Percentiles rank a stretch among this genome's conserved stretches.
Conservation (phyloP, 2,797 vertebrate species). For the Sebastes oblongus region DNA sequence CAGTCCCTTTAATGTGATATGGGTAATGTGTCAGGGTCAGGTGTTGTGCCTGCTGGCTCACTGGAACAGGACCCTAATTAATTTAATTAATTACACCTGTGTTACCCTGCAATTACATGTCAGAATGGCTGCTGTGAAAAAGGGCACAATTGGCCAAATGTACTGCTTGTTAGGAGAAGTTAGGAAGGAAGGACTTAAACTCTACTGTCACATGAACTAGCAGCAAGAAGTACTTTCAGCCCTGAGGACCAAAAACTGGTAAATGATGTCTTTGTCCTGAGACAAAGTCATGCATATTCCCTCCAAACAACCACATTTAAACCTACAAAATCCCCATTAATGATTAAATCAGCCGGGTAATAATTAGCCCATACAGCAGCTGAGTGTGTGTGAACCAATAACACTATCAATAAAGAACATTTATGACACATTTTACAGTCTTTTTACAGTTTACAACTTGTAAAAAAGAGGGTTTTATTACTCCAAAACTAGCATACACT, state of each 20-base stretch:
- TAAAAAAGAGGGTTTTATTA: neutral
- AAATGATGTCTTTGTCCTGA: constrained; percentile 19
- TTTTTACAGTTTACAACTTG: neutral
- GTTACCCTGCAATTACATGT: no score
- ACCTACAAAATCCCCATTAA: neutral
- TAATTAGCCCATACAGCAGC: neutral
- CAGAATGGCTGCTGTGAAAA: no score
- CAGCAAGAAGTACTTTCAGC: no score
- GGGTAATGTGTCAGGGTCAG: no score
- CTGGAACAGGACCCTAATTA: no score
- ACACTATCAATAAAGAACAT: neutral
- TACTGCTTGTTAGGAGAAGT: neutral
- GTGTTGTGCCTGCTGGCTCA: no score
- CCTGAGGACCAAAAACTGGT: neutral
- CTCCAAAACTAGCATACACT: neutral
- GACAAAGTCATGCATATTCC: neutral
- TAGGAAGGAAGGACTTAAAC: neutral
- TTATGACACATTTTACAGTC: neutral
- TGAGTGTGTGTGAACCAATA: neutral
- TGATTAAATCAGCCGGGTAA: neutral
- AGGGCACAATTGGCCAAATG: neutral
- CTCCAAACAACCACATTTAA: neutral
- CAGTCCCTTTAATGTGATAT: no score
- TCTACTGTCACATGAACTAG: neutral
- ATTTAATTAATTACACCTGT: no score